phyloP scores from a whole-genome alignment of 2,888 invertebrate genomes.

The Limnephilus marmoratus region DNA sequence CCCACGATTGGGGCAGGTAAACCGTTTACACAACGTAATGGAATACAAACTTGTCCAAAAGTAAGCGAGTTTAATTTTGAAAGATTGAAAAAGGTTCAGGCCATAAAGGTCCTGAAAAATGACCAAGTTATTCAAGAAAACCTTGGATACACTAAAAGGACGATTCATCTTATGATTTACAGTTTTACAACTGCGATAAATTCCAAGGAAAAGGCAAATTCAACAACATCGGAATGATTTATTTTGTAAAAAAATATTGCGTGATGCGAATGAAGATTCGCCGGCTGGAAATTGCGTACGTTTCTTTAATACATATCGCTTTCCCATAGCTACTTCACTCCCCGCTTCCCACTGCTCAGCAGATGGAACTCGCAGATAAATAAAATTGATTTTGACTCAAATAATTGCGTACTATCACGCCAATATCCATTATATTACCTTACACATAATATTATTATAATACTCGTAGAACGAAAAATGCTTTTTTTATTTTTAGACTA shows the following conservation, averaged over 20 bases:
- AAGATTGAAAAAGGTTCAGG: slow-evolving; percentile 27
- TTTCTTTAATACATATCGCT: background rate
- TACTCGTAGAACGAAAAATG: background rate
- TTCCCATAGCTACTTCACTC: background rate
- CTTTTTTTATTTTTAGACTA: no score
- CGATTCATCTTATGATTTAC: slow-evolving; percentile 51
- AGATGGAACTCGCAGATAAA: background rate
- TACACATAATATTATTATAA: background rate
- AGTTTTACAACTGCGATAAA: slow-evolving; percentile 52
- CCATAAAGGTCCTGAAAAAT: slow-evolving; percentile 41
- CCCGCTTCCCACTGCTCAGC: no score
- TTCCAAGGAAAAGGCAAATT: slow-evolving; percentile 43
- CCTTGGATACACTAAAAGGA: slow-evolving; percentile 47
- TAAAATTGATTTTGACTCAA: background rate
- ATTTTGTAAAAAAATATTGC: slow-evolving; percentile 44
- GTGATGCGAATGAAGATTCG: slow-evolving; percentile 38
- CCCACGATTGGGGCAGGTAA: background rate
- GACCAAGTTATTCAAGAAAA: slow-evolving; percentile 33
- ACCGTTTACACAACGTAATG: background rate
- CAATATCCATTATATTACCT: background rate
- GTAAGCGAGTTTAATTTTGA: background rate
- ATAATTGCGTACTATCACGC: background rate
- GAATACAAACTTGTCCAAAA: background rate
- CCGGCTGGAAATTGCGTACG: background rate
- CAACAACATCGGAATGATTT: slow-evolving; percentile 41